Conservation (phyloP, 2,113 vertebrate species). For the Ovibos moschatus region DNA sequence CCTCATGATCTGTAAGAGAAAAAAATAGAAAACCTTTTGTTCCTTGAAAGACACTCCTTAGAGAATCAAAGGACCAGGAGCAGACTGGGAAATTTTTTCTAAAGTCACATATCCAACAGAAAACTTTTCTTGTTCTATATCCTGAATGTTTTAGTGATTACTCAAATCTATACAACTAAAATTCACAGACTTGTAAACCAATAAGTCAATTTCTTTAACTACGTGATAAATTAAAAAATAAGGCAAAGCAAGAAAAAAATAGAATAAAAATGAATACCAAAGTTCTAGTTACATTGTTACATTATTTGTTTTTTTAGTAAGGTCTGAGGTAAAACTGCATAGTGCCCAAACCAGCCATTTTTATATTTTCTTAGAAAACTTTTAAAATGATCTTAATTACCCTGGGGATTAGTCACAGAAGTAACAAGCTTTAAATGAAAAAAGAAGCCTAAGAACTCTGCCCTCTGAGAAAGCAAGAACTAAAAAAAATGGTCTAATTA, state of each 20-base stretch:
- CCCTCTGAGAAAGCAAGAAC: background rate
- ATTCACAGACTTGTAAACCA: background rate
- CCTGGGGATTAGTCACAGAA: background rate
- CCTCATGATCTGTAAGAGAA: background rate
- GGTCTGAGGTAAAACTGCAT: background rate
- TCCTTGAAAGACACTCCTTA: background rate
- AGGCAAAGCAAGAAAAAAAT: background rate
- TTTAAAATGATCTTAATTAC: slow-evolving; percentile 20
- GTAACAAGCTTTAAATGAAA: background rate
- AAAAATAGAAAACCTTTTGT: background rate
- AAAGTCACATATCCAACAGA: background rate
- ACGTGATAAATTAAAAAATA: background rate
- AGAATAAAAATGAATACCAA: background rate
- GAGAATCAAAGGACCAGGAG: background rate
- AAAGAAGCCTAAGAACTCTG: background rate
- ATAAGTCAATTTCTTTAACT: background rate
- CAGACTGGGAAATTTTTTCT: background rate
- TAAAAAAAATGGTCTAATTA: slow-evolving; percentile 12
- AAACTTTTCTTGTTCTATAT: background rate
- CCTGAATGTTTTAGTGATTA: background rate
- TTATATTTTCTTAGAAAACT: background rate
- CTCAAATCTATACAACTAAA: background rate
- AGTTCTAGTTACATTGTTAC: background rate
- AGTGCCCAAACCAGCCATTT: background rate
- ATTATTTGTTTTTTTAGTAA: background rate